These are phyloP conservation scores for Drosophila mojavensis DNA, from an alignment of 1,140 invertebrate genomes.

Conservation along the genomic window DNA sequence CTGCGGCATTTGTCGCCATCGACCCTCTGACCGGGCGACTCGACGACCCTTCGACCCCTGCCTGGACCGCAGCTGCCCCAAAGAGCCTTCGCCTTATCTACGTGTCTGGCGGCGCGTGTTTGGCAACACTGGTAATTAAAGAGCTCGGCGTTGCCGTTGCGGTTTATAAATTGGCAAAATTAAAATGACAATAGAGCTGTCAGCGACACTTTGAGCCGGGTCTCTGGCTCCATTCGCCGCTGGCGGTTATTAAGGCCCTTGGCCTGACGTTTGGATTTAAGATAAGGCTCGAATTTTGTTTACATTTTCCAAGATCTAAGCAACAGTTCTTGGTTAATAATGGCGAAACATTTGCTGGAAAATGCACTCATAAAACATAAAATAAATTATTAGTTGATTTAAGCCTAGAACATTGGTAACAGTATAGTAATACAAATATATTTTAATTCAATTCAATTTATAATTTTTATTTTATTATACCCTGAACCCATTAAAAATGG, in stretches of 20 bases:
- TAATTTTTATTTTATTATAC: too few species aligned
- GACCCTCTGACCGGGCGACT: slow-evolving; percentile 11
- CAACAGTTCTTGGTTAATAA: slow-evolving; percentile 23
- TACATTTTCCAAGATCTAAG: neutral
- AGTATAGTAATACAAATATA: neutral
- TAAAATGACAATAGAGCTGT: slow-evolving; percentile 78
- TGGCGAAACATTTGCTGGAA: neutral
- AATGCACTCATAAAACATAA: neutral
- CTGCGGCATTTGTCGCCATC: slow-evolving; percentile 54
- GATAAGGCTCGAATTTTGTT: slow-evolving; percentile 23
- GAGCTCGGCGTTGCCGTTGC: slow-evolving; percentile 56
- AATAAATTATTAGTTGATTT: too few species aligned
- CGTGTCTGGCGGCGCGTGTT: slow-evolving; percentile 54
- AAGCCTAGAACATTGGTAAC: too few species aligned
- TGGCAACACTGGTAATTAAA: slow-evolving; percentile 70
- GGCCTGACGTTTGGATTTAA: slow-evolving; percentile 10
- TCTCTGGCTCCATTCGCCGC: slow-evolving; percentile 25
- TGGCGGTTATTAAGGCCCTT: slow-evolving; percentile 8
- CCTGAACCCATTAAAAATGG: too few species aligned
- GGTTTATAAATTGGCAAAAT: slow-evolving; percentile 76
- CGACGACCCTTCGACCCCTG: neutral
- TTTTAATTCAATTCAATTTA: too few species aligned
- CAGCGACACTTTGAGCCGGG: slow-evolving; percentile 72
- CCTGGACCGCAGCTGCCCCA: slow-evolving; percentile 10
- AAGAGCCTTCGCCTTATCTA: slow-evolving; percentile 51